A percentile compares a stretch with the other conserved stretches of the same genome.
phyloP scores from a whole-genome alignment of 1,140 invertebrate genomes.

The Ruditapes philippinarum region DNA sequence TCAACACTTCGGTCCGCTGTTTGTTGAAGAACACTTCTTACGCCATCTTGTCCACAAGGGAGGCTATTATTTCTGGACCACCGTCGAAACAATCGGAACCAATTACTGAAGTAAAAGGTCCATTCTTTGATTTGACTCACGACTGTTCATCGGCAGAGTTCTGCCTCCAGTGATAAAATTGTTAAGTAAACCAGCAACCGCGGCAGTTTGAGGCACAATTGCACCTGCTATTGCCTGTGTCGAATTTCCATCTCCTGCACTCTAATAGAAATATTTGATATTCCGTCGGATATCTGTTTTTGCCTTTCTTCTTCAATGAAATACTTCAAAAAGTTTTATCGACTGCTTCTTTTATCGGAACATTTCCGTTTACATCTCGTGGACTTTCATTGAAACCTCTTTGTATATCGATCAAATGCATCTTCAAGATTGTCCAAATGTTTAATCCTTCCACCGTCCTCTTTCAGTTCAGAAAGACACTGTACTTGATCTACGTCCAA shows the following conservation, averaged over 20 bases:
- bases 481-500: background rate
- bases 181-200: background rate
- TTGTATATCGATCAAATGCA: slow-evolving; percentile 1
- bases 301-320: slow-evolving; percentile 7
- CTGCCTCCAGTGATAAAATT: background rate
- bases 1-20: background rate
- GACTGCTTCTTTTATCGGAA: background rate
- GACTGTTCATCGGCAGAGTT: background rate
- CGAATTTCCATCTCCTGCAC: background rate
- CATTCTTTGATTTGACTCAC: background rate
- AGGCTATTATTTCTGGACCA: background rate
- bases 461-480: background rate
- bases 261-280: background rate
- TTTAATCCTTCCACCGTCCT: background rate
- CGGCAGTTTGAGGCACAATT: background rate
- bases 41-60: background rate
- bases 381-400: slow-evolving; percentile 24
- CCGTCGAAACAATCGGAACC: background rate
- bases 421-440: slow-evolving; percentile 24
- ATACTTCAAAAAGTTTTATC: background rate
- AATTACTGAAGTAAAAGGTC: background rate
- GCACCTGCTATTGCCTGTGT: background rate
- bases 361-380: background rate
- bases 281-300: background rate
- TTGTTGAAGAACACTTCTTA: background rate